Evolutionary conservation across 2,113 vertebrate species (phyloP).

Genomic region (Hyaena hyaena): DNA sequence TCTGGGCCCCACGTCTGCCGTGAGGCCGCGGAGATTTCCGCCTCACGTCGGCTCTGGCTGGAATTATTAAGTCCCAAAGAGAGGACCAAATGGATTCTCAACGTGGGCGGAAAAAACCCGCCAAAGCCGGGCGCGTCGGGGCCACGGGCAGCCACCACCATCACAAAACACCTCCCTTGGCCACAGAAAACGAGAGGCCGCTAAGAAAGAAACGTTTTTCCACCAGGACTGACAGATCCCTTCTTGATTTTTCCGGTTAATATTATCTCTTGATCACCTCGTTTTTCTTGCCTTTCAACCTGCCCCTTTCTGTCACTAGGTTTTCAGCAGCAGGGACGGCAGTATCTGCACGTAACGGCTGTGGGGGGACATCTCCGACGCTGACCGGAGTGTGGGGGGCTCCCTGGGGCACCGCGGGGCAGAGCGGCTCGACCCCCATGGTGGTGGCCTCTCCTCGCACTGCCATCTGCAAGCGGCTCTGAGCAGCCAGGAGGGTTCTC

Average conservation of each 20-base stretch:
- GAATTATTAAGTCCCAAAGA: background rate
- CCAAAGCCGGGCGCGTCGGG: background rate
- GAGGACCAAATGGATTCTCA: background rate
- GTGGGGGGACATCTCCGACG: rapidly evolving
- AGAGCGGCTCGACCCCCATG: background rate
- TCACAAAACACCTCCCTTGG: too few relatives aligned
- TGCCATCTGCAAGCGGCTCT: background rate
- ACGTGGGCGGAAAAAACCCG: background rate
- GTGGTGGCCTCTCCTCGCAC: background rate
- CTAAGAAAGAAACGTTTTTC: background rate
- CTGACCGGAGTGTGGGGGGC: background rate
- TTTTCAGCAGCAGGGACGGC: background rate
- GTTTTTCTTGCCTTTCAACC: background rate
- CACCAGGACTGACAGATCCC: background rate
- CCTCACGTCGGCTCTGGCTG: background rate
- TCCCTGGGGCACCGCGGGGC: rapidly evolving
- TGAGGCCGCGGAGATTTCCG: rapidly evolving
- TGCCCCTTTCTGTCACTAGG: background rate
- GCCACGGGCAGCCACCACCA: too few relatives aligned
- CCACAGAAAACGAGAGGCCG: too few relatives aligned
- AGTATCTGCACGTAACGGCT: rapidly evolving
- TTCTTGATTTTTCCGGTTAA: background rate
- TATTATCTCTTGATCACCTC: rapidly evolving
- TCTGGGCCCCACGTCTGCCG: rapidly evolving
- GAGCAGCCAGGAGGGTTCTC: rapidly evolving